Percentiles rank a stretch among this genome's conserved stretches.
These are phyloP conservation scores for Eulemur rubriventer DNA, from an alignment of 2,797 vertebrate genomes.

Conservation along the genomic window DNA sequence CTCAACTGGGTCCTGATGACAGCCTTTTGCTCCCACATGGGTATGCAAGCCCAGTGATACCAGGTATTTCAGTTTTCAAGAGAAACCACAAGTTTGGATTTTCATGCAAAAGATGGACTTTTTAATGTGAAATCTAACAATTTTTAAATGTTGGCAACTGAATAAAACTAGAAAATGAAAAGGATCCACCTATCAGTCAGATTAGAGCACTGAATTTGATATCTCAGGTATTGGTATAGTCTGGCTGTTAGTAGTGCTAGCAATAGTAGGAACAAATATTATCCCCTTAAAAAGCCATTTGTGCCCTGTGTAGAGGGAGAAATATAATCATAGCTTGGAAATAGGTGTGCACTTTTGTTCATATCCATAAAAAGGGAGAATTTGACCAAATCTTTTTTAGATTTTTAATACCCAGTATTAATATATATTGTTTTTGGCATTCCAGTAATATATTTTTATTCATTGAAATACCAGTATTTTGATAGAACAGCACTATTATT, in stretches of 20 bases:
- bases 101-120: conserved; percentile 30
- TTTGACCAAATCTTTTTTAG: not conserved
- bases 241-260: not conserved
- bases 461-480: conserved; percentile 9
- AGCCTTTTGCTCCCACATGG: not conserved
- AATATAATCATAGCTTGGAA: not conserved
- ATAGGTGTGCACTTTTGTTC: not conserved
- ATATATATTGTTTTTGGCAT: not conserved
- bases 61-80: not conserved
- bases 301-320: not conserved
- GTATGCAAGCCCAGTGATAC: not conserved
- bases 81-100: conserved; percentile 6
- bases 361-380: not conserved
- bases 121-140: conserved; percentile 20
- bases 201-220: not conserved
- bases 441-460: not conserved
- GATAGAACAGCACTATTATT: not conserved
- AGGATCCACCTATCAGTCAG: not conserved
- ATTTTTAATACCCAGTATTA: not conserved
- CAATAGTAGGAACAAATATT: not conserved
- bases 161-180: not conserved
- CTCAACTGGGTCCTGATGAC: not conserved
- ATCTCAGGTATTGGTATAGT: not conserved
- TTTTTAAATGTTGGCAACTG: conserved; percentile 18
- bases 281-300: not conserved